A percentile compares a stretch with the other conserved stretches of the same genome.
These are phyloP conservation scores for Callinectes sapidus DNA, from an alignment of 2,888 invertebrate species.

Conservation along the genomic window DNA sequence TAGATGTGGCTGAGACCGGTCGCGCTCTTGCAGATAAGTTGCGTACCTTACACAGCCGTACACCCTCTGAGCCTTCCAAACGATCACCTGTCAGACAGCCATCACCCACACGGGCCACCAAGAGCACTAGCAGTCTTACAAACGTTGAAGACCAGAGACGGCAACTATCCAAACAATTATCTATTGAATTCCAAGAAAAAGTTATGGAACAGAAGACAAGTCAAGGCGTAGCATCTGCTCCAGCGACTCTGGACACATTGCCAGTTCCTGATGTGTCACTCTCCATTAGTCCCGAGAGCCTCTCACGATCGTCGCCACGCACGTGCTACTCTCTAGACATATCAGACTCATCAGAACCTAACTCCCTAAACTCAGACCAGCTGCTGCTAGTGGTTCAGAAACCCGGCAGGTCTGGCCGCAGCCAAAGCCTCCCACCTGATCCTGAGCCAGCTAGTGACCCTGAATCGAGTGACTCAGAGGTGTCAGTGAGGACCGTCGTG, in stretches of 20 bases:
- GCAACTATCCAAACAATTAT: slow-evolving; percentile 70
- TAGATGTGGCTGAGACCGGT: slow-evolving; percentile 65
- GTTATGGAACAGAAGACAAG: slow-evolving; percentile 63
- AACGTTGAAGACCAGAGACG: slow-evolving; percentile 67
- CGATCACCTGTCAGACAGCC: slow-evolving; percentile 32
- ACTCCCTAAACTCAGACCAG: slow-evolving; percentile 71
- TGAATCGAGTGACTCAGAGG: slow-evolving; percentile 70
- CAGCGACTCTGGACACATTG: slow-evolving; percentile 43
- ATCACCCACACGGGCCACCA: slow-evolving; percentile 48
- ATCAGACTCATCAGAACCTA: slow-evolving; percentile 72
- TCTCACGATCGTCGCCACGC: slow-evolving; percentile 69
- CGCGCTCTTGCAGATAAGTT: slow-evolving; percentile 64
- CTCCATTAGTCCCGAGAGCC: slow-evolving; percentile 71
- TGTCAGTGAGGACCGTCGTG: slow-evolving; percentile 70
- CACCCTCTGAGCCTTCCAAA: slow-evolving; percentile 47
- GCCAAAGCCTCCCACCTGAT: slow-evolving; percentile 68
- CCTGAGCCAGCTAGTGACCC: slow-evolving; percentile 64
- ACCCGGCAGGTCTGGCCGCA: slow-evolving; percentile 63
- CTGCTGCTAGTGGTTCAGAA: slow-evolving; percentile 69
- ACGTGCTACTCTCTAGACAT: slow-evolving; percentile 72
- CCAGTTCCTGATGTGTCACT: slow-evolving; percentile 54
- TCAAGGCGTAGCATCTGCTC: slow-evolving; percentile 42
- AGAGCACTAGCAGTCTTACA: slow-evolving; percentile 48
- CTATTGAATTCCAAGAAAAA: slow-evolving; percentile 71
- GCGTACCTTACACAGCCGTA: slow-evolving; percentile 54